Evolutionary conservation across 2,888 invertebrate genomes (phyloP), one percentile per base, ranked within the genome.

Genomic region (Aspidapion aeneum): DNA sequence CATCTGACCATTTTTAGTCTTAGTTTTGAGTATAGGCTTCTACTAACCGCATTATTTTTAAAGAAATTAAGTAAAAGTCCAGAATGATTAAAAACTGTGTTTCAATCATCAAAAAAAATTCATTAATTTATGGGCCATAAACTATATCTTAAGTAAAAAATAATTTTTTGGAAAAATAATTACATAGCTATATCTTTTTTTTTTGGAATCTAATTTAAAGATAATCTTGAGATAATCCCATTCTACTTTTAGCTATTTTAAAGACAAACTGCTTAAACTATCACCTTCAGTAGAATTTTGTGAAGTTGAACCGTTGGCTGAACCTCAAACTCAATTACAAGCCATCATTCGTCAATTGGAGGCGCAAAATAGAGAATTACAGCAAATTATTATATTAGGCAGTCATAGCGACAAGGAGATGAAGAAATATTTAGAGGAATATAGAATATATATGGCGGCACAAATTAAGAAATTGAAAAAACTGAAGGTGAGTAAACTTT

Each of bases 301-400:
- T 62, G 71, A 74, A 57, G 67, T 74, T 35, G 73, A 73, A 61
- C 75, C 80, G 0, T 67, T 76, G 55, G 81, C 77, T 12, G 85
- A 86, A 67, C 87, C 88, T 0, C 82, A 85, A 18, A 78, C 81
- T 18, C 86, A 90, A 73, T 76, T 91, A 56, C 87, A 90, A 71
- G 86, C 87, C 72, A 87, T 91, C 68, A 91, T 91, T 58, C 82
- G 81, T 64, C 87, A 90, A 72, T 78, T 92, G 66, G 90, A 91
- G 78, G 82, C 85, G 52, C 87, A 89, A 74, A 88, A 87, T 70
- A 83, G 86, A 68, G 84, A 84, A 60, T 74, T 86, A 0, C 82
- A 84, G 72, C 72, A 84, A 19, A 81, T 85, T 62, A 67, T 78
- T 5, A 64, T 73, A 22, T 66, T 75, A 48, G 74, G 77, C 21